These are phyloP conservation scores for Forpus xanthops DNA, from an alignment of 2,797 vertebrate genomes.

Conservation along the genomic window DNA sequence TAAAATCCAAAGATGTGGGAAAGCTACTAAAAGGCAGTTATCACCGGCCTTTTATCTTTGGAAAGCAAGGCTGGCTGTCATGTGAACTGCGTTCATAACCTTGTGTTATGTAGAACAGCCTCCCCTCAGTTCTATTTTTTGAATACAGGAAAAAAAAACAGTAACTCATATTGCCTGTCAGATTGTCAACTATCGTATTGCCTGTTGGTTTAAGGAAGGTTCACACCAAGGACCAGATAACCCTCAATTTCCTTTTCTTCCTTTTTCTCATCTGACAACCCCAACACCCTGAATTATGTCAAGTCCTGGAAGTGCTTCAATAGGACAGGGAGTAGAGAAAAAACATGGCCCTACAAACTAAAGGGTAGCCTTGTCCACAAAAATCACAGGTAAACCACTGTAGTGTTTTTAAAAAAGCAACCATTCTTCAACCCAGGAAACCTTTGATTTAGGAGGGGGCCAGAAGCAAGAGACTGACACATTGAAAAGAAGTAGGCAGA, in stretches of 20 bases:
- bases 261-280: background rate
- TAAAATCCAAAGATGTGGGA: background rate
- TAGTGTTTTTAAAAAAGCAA: background rate
- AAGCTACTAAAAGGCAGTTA: background rate
- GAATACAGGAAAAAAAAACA: background rate
- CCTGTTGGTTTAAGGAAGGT: background rate
- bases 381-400: background rate
- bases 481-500: background rate
- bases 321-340: background rate
- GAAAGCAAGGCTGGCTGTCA: background rate
- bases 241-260: background rate
- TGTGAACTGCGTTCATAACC: background rate
- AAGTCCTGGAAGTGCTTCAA: background rate
- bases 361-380: background rate
- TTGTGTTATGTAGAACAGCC: background rate
- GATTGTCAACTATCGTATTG: background rate
- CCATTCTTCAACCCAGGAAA: background rate
- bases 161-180: background rate
- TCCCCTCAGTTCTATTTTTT: background rate
- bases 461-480: background rate
- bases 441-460: background rate
- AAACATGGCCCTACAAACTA: background rate
- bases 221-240: background rate
- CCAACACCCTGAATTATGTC: background rate
- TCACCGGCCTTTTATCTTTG: background rate